Conservation (phyloP, 2,888 invertebrate genomes). For the Dascillus cervinus region DNA sequence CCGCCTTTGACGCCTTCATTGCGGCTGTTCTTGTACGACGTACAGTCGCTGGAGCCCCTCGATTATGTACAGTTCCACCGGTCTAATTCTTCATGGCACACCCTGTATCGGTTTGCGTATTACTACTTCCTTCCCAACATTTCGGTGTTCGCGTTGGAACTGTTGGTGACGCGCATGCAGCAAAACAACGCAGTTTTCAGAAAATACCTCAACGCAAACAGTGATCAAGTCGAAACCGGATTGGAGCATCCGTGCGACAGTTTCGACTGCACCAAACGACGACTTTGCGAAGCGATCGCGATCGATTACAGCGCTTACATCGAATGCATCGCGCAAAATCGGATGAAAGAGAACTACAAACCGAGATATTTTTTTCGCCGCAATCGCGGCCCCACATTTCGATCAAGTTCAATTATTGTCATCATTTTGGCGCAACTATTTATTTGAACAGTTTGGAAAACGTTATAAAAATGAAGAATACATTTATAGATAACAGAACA, state of each 20-base stretch:
- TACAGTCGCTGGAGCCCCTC: background rate
- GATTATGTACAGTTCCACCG: conserved; percentile 7
- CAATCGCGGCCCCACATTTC: background rate
- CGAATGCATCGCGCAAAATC: conserved; percentile 3
- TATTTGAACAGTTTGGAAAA: no score
- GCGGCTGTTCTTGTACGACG: conserved; percentile 4
- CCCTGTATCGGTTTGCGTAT: conserved; percentile 1
- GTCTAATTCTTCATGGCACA: background rate
- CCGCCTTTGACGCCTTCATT: conserved; percentile 1
- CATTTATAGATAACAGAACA: no score
- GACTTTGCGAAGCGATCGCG: background rate
- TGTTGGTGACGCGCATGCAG: conserved; percentile 3
- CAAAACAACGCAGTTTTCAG: background rate
- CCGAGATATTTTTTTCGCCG: no score
- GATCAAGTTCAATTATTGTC: background rate
- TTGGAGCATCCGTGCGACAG: background rate
- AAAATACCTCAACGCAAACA: conserved; percentile 1
- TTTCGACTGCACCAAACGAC: background rate
- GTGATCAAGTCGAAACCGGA: background rate
- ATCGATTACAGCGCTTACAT: conserved; percentile 4
- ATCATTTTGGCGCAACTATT: no score
- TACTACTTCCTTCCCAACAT: conserved; percentile 5
- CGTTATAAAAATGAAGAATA: no score
- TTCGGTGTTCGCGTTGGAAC: conserved; percentile 2
- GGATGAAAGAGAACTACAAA: no score